phyloP scores from a whole-genome alignment of 1,140 invertebrate species.

The Galendromus occidentalis region DNA sequence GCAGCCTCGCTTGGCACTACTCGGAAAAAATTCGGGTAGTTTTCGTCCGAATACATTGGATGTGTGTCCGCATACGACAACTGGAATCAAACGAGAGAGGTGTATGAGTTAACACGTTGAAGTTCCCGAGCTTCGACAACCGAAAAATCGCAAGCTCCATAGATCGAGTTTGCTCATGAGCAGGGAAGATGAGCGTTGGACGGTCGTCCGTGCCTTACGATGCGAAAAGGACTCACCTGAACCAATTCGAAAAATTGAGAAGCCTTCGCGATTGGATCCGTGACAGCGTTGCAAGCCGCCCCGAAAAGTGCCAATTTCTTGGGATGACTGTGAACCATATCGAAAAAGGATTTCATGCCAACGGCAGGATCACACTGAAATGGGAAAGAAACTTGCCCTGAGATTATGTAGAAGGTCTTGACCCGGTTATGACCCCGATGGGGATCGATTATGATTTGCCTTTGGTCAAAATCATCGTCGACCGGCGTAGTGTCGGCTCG shows the following conservation, averaged over 20 bases:
- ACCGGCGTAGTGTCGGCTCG: no score
- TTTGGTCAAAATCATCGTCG: no score
- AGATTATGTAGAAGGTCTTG: no score
- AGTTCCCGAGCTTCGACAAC: no score
- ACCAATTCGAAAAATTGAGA: constrained; percentile 89
- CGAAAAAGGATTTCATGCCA: constrained; percentile 93
- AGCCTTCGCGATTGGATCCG: constrained; percentile 90
- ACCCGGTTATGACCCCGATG: no score
- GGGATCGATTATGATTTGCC: no score
- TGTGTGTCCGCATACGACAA: constrained; percentile 94
- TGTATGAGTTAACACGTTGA: no score
- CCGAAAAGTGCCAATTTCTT: constrained; percentile 86
- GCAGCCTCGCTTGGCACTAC: constrained; percentile 88
- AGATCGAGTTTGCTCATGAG: no score
- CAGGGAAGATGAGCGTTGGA: neutral
- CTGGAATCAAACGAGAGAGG: constrained; percentile 35
- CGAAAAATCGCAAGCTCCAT: no score
- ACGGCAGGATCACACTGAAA: constrained; percentile 87
- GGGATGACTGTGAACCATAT: constrained; percentile 81
- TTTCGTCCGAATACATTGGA: constrained; percentile 84
- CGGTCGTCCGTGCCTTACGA: no score
- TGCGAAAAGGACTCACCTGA: constrained; percentile 46
- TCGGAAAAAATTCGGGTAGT: constrained; percentile 87
- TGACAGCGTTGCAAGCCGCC: constrained; percentile 83
- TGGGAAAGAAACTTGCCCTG: constrained; percentile 23